A percentile compares a stretch with the other conserved stretches of the same genome.
These are phyloP conservation scores for Epinotia nisella DNA, from an alignment of 2,888 invertebrate species.

Conservation along the genomic window DNA sequence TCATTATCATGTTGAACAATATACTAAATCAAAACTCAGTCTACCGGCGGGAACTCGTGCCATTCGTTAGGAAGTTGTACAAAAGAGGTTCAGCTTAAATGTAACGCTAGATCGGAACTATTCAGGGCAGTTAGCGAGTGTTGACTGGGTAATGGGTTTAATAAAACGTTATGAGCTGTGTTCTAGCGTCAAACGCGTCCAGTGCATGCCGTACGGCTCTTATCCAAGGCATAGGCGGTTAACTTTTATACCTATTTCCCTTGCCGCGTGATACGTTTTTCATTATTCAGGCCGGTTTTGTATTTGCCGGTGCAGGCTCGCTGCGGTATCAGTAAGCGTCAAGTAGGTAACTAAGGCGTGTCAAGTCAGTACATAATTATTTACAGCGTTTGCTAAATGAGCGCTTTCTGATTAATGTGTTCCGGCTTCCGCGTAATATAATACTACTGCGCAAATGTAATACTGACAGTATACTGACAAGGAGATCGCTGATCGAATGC, in stretches of 20 bases:
- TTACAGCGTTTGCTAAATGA: no score
- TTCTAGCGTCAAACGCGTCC: slow-evolving; percentile 25
- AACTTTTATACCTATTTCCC: slow-evolving; percentile 2
- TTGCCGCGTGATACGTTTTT: not conserved
- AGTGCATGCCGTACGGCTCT: slow-evolving; percentile 16
- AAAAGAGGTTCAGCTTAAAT: slow-evolving; percentile 16
- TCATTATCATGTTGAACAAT: slow-evolving; percentile 23
- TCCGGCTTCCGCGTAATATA: no score
- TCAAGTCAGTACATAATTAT: no score
- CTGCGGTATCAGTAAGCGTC: no score
- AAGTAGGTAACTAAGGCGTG: no score
- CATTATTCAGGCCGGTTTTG: not conserved
- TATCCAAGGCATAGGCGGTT: slow-evolving; percentile 14
- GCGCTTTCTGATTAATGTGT: no score
- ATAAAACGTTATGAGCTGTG: slow-evolving; percentile 43
- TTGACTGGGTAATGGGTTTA: slow-evolving; percentile 29
- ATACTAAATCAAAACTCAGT: slow-evolving; percentile 31
- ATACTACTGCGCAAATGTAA: no score
- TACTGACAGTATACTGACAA: no score
- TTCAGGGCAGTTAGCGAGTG: slow-evolving; percentile 10
- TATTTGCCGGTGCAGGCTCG: not conserved
- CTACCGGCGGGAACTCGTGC: slow-evolving; percentile 9
- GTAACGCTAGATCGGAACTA: slow-evolving; percentile 3
- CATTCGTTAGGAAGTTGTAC: slow-evolving; percentile 24
- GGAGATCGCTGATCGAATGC: no score